A percentile compares a stretch with the other conserved stretches of the same genome.
These are phyloP conservation scores for Anabas testudineus DNA, from an alignment of 2,797 vertebrate genomes.

Conservation along the genomic window DNA sequence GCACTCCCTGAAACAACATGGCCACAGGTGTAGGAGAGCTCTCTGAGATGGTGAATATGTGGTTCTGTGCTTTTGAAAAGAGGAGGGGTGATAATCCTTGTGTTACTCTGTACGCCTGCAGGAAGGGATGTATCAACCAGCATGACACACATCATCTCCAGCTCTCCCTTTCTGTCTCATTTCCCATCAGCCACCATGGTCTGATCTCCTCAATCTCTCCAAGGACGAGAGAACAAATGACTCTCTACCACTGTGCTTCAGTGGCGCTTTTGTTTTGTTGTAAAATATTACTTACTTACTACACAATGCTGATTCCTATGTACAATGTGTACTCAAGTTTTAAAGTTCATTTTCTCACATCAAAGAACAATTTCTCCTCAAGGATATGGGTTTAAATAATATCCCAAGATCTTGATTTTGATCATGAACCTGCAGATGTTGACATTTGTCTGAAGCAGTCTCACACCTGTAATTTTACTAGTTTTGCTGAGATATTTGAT, in stretches of 20 bases:
- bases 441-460: too few relatives aligned
- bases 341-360: neutral
- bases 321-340: neutral
- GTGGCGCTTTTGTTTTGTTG: neutral
- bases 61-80: slow-evolving; percentile 43
- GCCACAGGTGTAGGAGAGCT: slow-evolving; percentile 20
- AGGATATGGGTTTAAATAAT: neutral
- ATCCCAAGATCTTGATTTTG: neutral
- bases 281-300: neutral
- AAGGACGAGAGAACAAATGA: neutral
- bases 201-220: slow-evolving; percentile 22
- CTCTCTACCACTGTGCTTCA: neutral
- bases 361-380: neutral
- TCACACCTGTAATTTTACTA: too few relatives aligned
- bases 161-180: slow-evolving; percentile 25
- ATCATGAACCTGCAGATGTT: neutral
- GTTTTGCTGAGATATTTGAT: too few relatives aligned
- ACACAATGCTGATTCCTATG: neutral
- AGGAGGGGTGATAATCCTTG: slow-evolving; percentile 57
- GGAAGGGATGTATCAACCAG: slow-evolving; percentile 70
- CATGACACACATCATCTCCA: slow-evolving; percentile 55
- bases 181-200: slow-evolving; percentile 30
- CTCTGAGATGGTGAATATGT: slow-evolving; percentile 14
- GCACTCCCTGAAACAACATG: neutral
- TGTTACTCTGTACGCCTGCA: slow-evolving; percentile 60